These are phyloP conservation scores for Aepyceros melampus DNA, from an alignment of 2,113 vertebrate genomes.

Conservation along the genomic window DNA sequence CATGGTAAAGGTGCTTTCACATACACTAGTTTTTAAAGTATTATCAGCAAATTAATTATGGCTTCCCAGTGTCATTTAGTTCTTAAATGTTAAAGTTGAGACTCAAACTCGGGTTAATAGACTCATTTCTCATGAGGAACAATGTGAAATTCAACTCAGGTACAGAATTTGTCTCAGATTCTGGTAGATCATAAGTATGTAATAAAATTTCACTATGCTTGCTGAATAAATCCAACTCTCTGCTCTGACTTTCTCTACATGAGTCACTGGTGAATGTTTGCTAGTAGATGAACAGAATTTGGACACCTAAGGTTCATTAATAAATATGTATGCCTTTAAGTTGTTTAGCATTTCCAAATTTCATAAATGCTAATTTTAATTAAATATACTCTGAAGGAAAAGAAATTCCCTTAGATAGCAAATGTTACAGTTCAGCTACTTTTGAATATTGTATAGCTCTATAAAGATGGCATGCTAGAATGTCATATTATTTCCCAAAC, in stretches of 20 bases:
- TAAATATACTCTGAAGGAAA: conserved; percentile 42
- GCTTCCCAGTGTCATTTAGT: not conserved
- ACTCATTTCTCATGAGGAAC: not conserved
- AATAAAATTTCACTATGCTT: not conserved
- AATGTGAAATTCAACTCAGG: not conserved
- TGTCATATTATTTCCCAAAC: conserved; percentile 34
- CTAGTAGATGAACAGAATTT: not conserved
- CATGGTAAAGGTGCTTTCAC: not conserved
- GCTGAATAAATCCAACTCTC: not conserved
- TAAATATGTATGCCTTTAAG: not conserved
- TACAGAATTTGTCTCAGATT: not conserved
- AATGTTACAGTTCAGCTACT: conserved; percentile 49
- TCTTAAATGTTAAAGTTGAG: not conserved
- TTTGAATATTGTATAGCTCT: conserved; percentile 38
- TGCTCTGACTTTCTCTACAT: not conserved
- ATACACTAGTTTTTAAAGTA: not conserved
- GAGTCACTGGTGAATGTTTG: not conserved
- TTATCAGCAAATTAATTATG: not conserved
- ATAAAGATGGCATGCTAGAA: conserved; percentile 38
- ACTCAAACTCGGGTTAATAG: not conserved
- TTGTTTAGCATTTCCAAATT: conserved; percentile 42
- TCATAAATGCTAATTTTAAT: conserved; percentile 41
- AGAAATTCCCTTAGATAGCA: conserved; percentile 41
- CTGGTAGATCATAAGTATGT: not conserved
- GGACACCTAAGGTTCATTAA: not conserved